Percentiles rank a stretch among this genome's conserved stretches.
Conservation (phyloP, 2,113 vertebrate genomes). For the Notarius quadriscutis region DNA sequence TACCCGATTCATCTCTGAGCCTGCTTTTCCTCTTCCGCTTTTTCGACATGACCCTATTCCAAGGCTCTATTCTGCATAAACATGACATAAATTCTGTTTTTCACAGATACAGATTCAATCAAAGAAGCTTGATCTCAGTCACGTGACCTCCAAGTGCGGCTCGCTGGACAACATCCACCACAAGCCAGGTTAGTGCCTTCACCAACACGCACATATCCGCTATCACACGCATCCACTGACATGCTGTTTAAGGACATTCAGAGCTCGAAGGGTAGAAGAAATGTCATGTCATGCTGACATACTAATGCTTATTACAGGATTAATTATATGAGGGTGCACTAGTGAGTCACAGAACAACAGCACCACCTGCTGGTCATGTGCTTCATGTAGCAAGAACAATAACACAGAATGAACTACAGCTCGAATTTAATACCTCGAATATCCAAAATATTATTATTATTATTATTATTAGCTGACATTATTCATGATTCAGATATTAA, state of each 20-base stretch:
- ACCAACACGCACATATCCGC: neutral
- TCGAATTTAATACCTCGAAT: neutral
- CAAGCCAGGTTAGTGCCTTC: constrained; percentile 83
- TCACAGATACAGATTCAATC: constrained; percentile 89
- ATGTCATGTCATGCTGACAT: neutral
- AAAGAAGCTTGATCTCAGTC: constrained; percentile 98
- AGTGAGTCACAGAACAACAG: constrained; percentile 37
- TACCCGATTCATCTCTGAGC: neutral
- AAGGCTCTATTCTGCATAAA: neutral
- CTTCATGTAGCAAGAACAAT: neutral
- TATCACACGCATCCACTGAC: neutral
- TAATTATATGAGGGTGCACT: neutral
- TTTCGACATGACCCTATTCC: neutral
- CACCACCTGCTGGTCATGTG: constrained; percentile 60
- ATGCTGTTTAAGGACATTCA: neutral
- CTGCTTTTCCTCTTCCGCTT: neutral
- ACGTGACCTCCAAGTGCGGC: constrained; percentile 97
- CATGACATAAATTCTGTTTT: neutral
- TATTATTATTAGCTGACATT: neutral
- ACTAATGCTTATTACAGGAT: neutral
- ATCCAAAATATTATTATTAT: neutral
- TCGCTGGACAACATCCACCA: constrained; percentile 97
- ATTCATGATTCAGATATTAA: neutral
- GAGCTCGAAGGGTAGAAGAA: neutral
- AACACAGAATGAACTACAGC: neutral